Conservation (phyloP, 1,140 invertebrate species). For the Drosophila baimaii region DNA sequence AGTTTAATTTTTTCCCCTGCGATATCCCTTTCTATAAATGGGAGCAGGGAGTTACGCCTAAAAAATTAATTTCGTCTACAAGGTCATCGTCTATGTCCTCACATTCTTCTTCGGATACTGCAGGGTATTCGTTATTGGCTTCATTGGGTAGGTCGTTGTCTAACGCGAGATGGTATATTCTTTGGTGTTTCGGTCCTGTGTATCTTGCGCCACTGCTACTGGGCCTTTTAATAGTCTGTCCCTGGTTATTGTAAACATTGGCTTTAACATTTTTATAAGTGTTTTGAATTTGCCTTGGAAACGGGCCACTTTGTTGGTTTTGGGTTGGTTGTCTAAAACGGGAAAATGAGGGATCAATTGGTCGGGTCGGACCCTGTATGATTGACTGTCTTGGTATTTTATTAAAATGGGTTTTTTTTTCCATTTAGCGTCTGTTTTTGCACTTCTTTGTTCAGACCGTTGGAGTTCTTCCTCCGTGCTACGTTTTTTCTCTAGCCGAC, state of each 20-base stretch:
- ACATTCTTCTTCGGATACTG: background rate
- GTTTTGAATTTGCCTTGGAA: slow-evolving; percentile 7
- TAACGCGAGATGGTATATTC: background rate
- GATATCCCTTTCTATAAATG: slow-evolving; percentile 6
- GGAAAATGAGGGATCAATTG: slow-evolving; percentile 6
- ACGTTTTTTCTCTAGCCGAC: too few species aligned
- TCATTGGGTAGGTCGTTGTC: slow-evolving; percentile 2
- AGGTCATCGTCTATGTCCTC: slow-evolving; percentile 4
- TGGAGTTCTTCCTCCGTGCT: background rate
- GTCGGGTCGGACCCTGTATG: slow-evolving; percentile 1
- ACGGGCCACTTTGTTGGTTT: slow-evolving; percentile 6
- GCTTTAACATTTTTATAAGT: slow-evolving; percentile 3
- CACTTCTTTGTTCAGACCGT: background rate
- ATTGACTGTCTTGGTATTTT: background rate
- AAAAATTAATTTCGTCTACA: slow-evolving; percentile 1
- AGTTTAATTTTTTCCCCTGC: slow-evolving; percentile 4
- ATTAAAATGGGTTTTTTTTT: slow-evolving; percentile 4
- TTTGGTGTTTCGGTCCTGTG: slow-evolving; percentile 5
- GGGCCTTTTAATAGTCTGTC: slow-evolving; percentile 5
- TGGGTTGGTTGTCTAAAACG: slow-evolving; percentile 12
- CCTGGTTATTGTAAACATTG: slow-evolving; percentile 9
- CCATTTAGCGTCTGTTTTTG: background rate
- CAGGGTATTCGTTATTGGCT: background rate
- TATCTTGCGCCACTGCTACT: slow-evolving; percentile 10
- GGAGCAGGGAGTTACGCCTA: slow-evolving; percentile 2